A percentile compares a stretch with the other conserved stretches of the same genome.
These are phyloP conservation scores for Trypoxylus dichotomus DNA, from an alignment of 1,140 invertebrate species.

Conservation along the genomic window DNA sequence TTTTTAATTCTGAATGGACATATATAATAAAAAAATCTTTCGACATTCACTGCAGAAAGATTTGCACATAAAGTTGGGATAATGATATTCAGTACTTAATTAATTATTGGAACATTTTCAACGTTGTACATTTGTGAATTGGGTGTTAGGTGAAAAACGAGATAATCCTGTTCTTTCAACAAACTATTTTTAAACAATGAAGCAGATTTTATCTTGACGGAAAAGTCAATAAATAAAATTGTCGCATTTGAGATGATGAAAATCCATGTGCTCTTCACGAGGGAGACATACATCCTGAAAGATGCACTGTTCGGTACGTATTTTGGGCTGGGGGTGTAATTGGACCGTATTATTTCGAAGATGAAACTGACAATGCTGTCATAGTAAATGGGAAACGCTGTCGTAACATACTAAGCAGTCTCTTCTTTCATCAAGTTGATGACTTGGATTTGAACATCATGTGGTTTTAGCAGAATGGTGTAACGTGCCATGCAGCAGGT, in stretches of 20 bases:
- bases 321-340: conserved; percentile 45
- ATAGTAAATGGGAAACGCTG: conserved; percentile 12
- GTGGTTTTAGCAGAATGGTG: conserved; percentile 29
- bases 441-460: conserved; percentile 25
- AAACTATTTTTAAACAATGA: conserved; percentile 14
- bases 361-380: conserved; percentile 13
- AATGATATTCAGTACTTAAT: no score
- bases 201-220: background rate
- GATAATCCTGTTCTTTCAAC: no score
- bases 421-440: conserved; percentile 29
- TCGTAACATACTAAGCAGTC: conserved; percentile 23
- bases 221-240: conserved; percentile 22
- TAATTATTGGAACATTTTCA: background rate
- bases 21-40: no score
- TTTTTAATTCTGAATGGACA: no score
- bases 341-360: conserved; percentile 42
- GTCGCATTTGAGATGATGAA: conserved; percentile 15
- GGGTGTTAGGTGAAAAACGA: no score
- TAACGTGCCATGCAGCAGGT: conserved; percentile 37
- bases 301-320: no score
- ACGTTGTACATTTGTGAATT: conserved; percentile 12
- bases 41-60: no score
- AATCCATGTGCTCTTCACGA: conserved; percentile 17
- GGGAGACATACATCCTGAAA: conserved; percentile 17
- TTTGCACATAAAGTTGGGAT: no score